A percentile compares a stretch with the other conserved stretches of the same genome.
phyloP scores from a whole-genome alignment of 2,113 vertebrate species.

The Ctenomys sociabilis region DNA sequence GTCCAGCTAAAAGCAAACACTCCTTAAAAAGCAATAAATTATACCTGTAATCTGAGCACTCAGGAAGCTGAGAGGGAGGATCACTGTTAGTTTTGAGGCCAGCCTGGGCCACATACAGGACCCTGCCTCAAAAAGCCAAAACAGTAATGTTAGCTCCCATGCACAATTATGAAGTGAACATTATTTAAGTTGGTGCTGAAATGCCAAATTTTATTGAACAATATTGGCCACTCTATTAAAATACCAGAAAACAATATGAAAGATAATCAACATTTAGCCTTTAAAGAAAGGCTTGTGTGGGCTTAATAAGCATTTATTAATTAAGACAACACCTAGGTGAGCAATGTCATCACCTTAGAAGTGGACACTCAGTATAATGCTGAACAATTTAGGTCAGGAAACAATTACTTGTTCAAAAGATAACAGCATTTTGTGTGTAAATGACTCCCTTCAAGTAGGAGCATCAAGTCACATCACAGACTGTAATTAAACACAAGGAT shows the following conservation, averaged over 20 bases:
- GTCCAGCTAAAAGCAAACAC: not conserved
- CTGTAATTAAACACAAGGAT: not conserved
- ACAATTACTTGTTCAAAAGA: constrained; percentile 29
- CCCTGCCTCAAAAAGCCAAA: not conserved
- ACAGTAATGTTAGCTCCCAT: not conserved
- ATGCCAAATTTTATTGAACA: constrained; percentile 19
- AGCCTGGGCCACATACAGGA: not conserved
- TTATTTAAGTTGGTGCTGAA: constrained; percentile 28
- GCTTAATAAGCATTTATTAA: constrained; percentile 58
- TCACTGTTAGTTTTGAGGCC: not conserved
- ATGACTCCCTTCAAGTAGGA: constrained; percentile 23
- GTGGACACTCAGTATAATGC: not conserved
- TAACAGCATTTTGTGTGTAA: constrained; percentile 49
- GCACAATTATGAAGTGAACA: not conserved
- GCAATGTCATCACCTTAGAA: constrained; percentile 29
- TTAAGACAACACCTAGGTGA: not conserved
- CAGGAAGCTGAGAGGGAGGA: not conserved
- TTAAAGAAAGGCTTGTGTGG: constrained; percentile 14
- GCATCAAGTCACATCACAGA: not conserved
- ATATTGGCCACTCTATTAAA: constrained; percentile 23
- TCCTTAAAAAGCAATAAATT: not conserved
- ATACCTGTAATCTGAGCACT: not conserved
- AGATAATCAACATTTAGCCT: constrained; percentile 33
- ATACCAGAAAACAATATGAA: not conserved
- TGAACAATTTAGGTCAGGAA: constrained; percentile 32